Percentiles rank a stretch among this genome's conserved stretches.
phyloP scores from a whole-genome alignment of 2,113 vertebrate genomes.

The Paramormyrops kingsleyae region DNA sequence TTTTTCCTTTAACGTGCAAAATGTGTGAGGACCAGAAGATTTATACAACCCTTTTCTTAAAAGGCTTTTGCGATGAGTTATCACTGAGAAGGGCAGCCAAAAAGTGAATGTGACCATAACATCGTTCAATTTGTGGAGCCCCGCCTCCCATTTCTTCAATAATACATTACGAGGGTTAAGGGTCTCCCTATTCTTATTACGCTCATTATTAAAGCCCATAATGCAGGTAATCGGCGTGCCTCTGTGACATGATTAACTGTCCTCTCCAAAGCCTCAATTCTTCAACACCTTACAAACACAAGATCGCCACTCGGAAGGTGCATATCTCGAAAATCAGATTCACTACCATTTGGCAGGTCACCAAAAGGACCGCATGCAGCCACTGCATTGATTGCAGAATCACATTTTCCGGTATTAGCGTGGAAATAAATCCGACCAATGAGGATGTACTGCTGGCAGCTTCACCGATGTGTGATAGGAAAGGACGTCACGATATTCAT shows the following conservation, averaged over 20 bases:
- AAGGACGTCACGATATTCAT: neutral
- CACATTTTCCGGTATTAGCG: neutral
- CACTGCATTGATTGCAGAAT: neutral
- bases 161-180: neutral
- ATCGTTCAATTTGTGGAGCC: neutral
- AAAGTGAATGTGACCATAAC: neutral
- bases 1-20: neutral
- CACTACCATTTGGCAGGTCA: neutral
- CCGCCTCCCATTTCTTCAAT: neutral
- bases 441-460: neutral
- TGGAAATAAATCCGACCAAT: neutral
- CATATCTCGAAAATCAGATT: neutral
- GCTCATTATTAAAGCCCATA: slow-evolving; percentile 22
- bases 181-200: slow-evolving; percentile 17
- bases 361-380: neutral
- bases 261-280: neutral
- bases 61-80: slow-evolving; percentile 25
- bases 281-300: neutral
- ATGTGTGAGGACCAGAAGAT: neutral
- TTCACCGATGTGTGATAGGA: neutral
- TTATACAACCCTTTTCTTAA: neutral
- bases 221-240: neutral
- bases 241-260: neutral
- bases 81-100: slow-evolving; percentile 13
- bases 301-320: neutral